Evolutionary conservation across 2,888 invertebrate genomes (phyloP), one percentile per base, ranked within the genome.

Genomic region (Dexiosoma caninum): DNA sequence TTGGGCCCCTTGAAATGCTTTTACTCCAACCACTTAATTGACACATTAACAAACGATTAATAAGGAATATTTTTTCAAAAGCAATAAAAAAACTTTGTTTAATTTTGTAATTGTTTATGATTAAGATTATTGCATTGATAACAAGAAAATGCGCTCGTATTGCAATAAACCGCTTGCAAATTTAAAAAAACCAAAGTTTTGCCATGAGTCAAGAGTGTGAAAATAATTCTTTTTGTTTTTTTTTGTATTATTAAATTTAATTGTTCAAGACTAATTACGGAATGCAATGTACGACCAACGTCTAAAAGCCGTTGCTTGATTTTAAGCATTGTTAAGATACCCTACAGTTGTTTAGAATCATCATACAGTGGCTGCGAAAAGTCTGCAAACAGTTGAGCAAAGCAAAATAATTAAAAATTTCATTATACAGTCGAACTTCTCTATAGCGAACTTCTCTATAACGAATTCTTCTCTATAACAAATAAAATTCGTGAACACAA

Each of bases 91-190:
- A n/a, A n/a, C n/a, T 62, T 85, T 53, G 51, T 55, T 32, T 49
- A 53, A 37, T n/a, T 23, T 46, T 44, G n/a, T 55, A 21, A 27
- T 62, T 62, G 32, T 46, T 66, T 27, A 16, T 53, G 19, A 66
- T 66, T 66, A 53, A 51, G 16, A 53, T 51, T 53, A 8, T 66
- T n/a, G n/a, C n/a, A 30, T 53, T 66, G 66, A 66, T 66, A 53
- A 66, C 8, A 35, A 21, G 7, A 40, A 66, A 53, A 21, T 49
- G 10, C 30, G 35, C 64, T 49, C 8, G 55, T 53, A 21, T 21
- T 32, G 21, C 23, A 51, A 14, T 14, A 53, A 49, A 37, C 23
- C 21, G 14, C 27, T 66, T 32, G 46, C 23, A 42, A 55, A 6
- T n/a, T n/a, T n/a, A n/a, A n/a, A n/a, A n/a, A n/a, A n/a, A n/a